Percentiles rank a stretch among this genome's conserved stretches.
Conservation (phyloP, 1,140 invertebrate species). For the Micrasema longulum region DNA sequence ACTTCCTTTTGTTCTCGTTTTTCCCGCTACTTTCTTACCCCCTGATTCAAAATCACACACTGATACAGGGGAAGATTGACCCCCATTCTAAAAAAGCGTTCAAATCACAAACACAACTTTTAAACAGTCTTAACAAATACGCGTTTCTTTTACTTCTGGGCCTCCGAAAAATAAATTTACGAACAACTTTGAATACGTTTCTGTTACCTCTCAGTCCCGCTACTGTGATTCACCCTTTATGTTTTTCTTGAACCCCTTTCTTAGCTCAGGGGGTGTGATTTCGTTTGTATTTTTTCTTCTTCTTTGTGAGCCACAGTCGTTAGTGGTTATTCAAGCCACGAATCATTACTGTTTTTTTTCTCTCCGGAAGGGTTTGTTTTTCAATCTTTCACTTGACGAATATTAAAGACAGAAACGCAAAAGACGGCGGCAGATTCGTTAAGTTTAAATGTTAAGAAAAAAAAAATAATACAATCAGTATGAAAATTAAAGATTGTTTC, state of each 20-base stretch:
- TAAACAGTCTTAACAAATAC: no score
- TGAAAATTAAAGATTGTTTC: no score
- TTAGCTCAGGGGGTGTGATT: constrained; percentile 26
- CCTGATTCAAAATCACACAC: neutral
- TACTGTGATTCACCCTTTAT: constrained; percentile 55
- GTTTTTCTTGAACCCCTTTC: constrained; percentile 49
- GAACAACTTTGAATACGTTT: no score
- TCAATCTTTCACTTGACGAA: constrained; percentile 36
- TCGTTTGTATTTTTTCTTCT: constrained; percentile 45
- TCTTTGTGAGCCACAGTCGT: constrained; percentile 27
- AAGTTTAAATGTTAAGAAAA: no score
- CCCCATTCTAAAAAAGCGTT: no score
- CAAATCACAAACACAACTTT: no score
- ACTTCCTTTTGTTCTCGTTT: constrained; percentile 41
- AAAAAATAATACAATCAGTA: no score
- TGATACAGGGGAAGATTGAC: no score
- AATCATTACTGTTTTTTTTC: constrained; percentile 34
- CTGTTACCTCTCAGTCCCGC: constrained; percentile 40
- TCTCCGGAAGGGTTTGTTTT: constrained; percentile 25
- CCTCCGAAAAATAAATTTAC: constrained; percentile 1
- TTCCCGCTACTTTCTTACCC: constrained; percentile 21
- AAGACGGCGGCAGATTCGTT: constrained; percentile 15
- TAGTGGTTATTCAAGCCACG: constrained; percentile 40
- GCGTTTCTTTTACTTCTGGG: neutral
- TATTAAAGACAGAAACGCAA: constrained; percentile 6